A percentile compares a stretch with the other conserved stretches of the same genome.
Conservation (phyloP, 2,113 vertebrate genomes). For the Cyanistes caeruleus region DNA sequence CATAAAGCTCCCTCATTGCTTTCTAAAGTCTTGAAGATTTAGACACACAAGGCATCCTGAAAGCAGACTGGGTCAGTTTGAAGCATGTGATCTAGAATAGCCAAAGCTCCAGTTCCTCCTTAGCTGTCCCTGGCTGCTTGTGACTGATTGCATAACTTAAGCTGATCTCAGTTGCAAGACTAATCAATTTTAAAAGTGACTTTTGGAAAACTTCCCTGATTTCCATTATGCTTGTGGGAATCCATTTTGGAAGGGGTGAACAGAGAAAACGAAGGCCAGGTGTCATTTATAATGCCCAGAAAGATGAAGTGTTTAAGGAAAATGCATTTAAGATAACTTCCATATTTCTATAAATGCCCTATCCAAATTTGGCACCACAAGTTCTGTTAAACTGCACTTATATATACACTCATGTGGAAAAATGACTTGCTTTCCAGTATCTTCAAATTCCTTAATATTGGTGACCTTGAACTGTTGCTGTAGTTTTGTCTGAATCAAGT, state of each 20-base stretch:
- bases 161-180: neutral
- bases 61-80: fast-evolving
- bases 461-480: neutral
- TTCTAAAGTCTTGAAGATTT: neutral
- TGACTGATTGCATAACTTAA: neutral
- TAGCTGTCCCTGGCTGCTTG: neutral
- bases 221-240: neutral
- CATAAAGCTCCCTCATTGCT: neutral
- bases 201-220: neutral
- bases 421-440: neutral
- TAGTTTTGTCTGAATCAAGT: neutral
- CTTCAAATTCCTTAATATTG: neutral
- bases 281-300: neutral
- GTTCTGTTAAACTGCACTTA: neutral
- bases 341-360: neutral
- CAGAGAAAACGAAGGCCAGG: neutral
- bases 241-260: neutral
- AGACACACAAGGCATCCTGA: neutral
- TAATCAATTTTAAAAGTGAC: neutral
- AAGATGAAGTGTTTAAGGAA: neutral
- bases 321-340: neutral
- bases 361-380: neutral
- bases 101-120: neutral
- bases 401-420: neutral
- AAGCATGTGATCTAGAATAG: neutral